Evolutionary conservation across 2,888 invertebrate species (phyloP).

Genomic region (Timandra comae): DNA sequence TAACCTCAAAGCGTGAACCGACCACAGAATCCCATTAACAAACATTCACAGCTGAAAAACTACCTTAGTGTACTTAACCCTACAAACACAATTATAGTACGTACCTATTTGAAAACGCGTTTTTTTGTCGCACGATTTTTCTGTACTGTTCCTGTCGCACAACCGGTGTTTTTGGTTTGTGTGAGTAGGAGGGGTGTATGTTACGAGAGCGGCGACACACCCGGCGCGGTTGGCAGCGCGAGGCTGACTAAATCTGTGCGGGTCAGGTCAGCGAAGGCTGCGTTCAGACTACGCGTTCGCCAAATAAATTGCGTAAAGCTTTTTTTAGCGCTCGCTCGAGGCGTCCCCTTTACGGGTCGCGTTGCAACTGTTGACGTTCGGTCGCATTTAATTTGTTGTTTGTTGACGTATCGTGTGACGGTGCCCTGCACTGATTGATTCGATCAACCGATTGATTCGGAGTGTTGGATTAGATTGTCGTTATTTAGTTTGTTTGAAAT

Average conservation of each 20-base stretch:
- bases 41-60: slow-evolving; percentile 9
- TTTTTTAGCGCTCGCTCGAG: slow-evolving; percentile 31
- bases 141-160: slow-evolving; percentile 39
- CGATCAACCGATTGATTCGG: too few relatives aligned
- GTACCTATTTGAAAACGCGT: slow-evolving; percentile 23
- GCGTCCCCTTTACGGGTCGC: slow-evolving; percentile 32
- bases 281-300: slow-evolving; percentile 32
- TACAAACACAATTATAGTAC: slow-evolving; percentile 1
- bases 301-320: slow-evolving; percentile 39
- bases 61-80: slow-evolving; percentile 9
- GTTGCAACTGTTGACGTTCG: slow-evolving; percentile 30
- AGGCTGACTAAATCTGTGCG: slow-evolving; percentile 74
- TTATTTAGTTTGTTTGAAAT: too few relatives aligned
- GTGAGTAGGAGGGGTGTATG: slow-evolving; percentile 26
- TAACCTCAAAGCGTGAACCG: slow-evolving; percentile 12
- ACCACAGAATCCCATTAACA: slow-evolving; percentile 7
- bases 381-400: slow-evolving; percentile 29
- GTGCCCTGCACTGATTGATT: too few relatives aligned
- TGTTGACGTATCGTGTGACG: slow-evolving; percentile 3
- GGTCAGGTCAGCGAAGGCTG: slow-evolving; percentile 64
- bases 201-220: slow-evolving; percentile 30
- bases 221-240: slow-evolving; percentile 61
- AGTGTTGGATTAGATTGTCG: too few relatives aligned
- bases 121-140: slow-evolving; percentile 24
- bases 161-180: slow-evolving; percentile 29